Conservation (phyloP, 2,888 invertebrate genomes). For the Conomelus anceps region DNA sequence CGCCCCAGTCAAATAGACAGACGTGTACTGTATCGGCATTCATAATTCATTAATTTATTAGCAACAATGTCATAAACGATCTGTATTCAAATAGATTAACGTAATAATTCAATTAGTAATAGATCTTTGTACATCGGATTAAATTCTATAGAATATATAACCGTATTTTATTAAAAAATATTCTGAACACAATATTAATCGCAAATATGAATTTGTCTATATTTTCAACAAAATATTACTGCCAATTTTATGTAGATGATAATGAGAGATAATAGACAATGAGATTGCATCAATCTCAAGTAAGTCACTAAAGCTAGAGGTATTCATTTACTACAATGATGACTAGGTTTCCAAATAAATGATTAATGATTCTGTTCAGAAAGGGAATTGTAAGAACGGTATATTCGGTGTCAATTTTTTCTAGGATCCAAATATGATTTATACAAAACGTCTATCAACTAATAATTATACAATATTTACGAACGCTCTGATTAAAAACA, state of each 20-base stretch:
- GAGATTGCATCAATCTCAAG: not conserved
- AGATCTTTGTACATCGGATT: not conserved
- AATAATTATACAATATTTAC: not conserved
- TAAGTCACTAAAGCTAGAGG: not conserved
- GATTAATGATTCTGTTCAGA: not conserved
- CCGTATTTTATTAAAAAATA: not conserved
- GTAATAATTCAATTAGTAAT: not conserved
- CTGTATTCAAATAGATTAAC: not conserved
- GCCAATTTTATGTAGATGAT: not conserved
- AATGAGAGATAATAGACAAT: not conserved
- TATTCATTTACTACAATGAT: not conserved
- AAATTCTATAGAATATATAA: not conserved
- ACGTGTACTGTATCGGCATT: not conserved
- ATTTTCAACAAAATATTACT: not conserved
- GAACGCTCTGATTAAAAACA: slow-evolving; percentile 6
- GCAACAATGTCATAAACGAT: not conserved
- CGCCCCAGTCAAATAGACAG: not conserved
- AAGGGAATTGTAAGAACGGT: not conserved
- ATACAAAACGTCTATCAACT: not conserved
- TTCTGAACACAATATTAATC: not conserved
- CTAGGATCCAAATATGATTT: not conserved
- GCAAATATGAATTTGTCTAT: not conserved
- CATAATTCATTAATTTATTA: not conserved
- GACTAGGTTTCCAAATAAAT: not conserved
- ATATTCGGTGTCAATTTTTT: not conserved